Base-by-base conservation (phyloP, 2,113 vertebrate genomes). In the Hippocampus guttulatus region DNA sequence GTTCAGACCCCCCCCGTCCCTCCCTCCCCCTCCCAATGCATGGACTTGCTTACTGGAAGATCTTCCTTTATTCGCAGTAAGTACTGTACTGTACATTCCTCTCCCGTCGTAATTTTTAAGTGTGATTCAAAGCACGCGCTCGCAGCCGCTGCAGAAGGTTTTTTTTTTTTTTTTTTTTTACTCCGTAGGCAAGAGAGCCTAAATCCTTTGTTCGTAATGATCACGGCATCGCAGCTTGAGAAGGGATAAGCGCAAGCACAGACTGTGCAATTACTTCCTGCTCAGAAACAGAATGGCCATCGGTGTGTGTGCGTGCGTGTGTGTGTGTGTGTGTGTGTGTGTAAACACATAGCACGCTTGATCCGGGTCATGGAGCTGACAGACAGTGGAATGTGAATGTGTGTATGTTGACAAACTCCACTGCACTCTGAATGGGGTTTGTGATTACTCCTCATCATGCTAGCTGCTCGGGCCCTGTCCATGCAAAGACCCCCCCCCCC, bases 371-470 rank as follows among this genome's bases (percentile, higher is more conserved):
- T 8, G 54, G 84, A 85, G 79, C 79, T 82, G 85, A 89, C 83
- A 89, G 85, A 88, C 85, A 84, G 88, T 90, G 85, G 85, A 91
- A 91, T 90, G 90, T 87, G 85, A 88, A 88, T 88, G 88, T 88
- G 87, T 90, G 84, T 91, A 84, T 89, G 88, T 89, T 92, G 90
- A 90, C 90, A 91, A 92, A 91, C 90, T 87, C 76, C 81, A 86
- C 84, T 90, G 88, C 85, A 84, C 86, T 83, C 88, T 86, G 89
- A 91, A 90, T 87, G 87, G 86, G 86, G 86, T 91, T 91, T 92
- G 88, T 88, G 89, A 92, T 92, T 92, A 91, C 91, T 86, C 82
- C 87, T 88, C 86, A 88, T 88, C 85, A 89, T 88, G 78, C 85
- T 78, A 81, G 74, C 76, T 81, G 80, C 83, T 75, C 74, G 75